phyloP scores from a whole-genome alignment of 2,113 vertebrate genomes.

The Carettochelys insculpta region DNA sequence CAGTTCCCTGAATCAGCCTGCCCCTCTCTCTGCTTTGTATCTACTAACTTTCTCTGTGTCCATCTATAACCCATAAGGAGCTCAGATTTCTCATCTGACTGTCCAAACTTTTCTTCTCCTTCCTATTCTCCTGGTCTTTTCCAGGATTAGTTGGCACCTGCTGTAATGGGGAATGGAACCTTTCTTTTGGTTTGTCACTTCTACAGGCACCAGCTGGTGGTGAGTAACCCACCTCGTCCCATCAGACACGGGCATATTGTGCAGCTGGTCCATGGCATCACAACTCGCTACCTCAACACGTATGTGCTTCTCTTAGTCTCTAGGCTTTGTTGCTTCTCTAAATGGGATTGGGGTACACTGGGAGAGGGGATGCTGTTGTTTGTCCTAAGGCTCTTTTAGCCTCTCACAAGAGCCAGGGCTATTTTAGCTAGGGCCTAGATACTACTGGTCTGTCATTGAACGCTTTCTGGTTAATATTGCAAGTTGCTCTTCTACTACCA shows the following conservation, averaged over 20 bases:
- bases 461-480: not conserved
- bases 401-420: not conserved
- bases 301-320: slow-evolving; percentile 64
- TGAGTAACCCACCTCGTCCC: slow-evolving; percentile 83
- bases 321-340: not conserved
- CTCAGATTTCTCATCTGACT: slow-evolving; percentile 1
- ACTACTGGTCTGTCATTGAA: not conserved
- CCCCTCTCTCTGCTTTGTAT: slow-evolving; percentile 37
- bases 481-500: not conserved
- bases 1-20: slow-evolving; percentile 15
- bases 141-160: not conserved
- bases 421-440: not conserved
- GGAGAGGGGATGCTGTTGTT: not conserved
- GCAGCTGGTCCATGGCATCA: slow-evolving; percentile 95
- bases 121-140: not conserved
- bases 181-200: not conserved
- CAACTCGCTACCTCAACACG: slow-evolving; percentile 94
- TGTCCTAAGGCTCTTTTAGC: not conserved
- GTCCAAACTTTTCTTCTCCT: not conserved
- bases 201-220: slow-evolving; percentile 89
- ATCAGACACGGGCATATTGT: slow-evolving; percentile 90
- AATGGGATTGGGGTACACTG: not conserved
- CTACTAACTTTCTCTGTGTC: slow-evolving; percentile 21
- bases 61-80: not conserved
- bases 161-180: not conserved